Evolutionary conservation across 2,797 vertebrate genomes (phyloP), one percentile per base, ranked within the genome.

Genomic region (Chelon auratus): DNA sequence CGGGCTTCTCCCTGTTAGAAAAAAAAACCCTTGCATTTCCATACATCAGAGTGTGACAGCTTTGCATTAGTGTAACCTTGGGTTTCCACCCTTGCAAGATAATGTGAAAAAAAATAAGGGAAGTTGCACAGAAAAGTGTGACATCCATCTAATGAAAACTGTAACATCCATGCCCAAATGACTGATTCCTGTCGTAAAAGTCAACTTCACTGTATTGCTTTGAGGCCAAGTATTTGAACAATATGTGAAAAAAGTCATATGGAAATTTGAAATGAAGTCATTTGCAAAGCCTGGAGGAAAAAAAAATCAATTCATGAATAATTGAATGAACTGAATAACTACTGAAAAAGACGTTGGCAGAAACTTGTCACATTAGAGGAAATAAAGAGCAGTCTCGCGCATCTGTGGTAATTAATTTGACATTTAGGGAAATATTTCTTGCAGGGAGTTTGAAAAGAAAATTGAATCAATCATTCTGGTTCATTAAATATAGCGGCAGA

Each of bases 1-100:
- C 13, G 51, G 9, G 77, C 77, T 66, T 18, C 45, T 77, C 53
- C 67, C 51, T 59, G 72, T 68, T 48, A 40, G 24, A 57, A 48
- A 56, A 58, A 20, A 58, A 62, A 54, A 68, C 39, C 51, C 43
- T 48, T 53, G 43, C 22, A 45, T 69, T 72, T 72, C 24, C 26
- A 62, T 62, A 11, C 8, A 18, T 72, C 40, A 59, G 42, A 72
- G 1, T 61, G 22, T 64, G 69, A 67, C 53, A 75, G 68, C 51
- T 56, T 36, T 77, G 69, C 52, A 73, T 78, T 71, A 77, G 50
- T 67, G 54, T 57, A 20, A 42, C 48, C 20, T 26, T 1, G 7
- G 53, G 40, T n/a, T 30, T 37, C 6, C 54, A n/a, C 18, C 39
- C 11, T 5, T 5, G 42, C 4, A 22, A 39, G 53, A 33, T 77